Base-by-base conservation (phyloP, 2,113 vertebrate species). In the Hyla sarda region DNA sequence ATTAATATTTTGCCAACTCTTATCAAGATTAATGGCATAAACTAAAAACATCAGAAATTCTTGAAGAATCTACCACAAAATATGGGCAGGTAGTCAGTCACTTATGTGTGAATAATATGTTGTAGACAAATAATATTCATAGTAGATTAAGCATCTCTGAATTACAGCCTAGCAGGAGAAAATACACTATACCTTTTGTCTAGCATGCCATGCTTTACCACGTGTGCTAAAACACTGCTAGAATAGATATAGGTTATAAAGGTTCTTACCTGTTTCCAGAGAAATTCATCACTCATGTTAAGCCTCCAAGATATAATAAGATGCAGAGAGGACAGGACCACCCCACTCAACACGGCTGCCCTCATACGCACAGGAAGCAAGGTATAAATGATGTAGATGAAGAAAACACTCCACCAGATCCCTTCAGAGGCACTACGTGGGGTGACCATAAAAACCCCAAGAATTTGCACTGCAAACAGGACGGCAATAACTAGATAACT, bases 301-400 rank as follows among this genome's bases (percentile, higher is more conserved):
- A 95, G 94, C 56, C 96, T 95, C 97, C 97, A 99, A 85, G 96
- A 93, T 85, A 96, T 95, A 90, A 95, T 89, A 78, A 99, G 92
- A 74, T 98, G 98, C 88, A 98, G 94, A 86, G 91, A 56, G 12
- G 97, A 97, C 28, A 99, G 95, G 87, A 96, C 91, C 5, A 92
- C 92, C n/a, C 97, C 97, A 0, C 97, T 97, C 88, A 98, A 88
- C 89, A 99, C 98, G 0, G 97, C 98, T 0, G 96, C 97, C 11
- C 97, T 91, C 98, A 99, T 99, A 86, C 98, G 92, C 88, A 99
- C 97, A 0, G 97, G 98, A 85, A 99, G 94, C 90, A 99, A 95
- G 0, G 98, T 98, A 92, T 99, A 99, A 91, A 97, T 96, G 93
- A 98, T 97, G 92, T 97, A 99, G 92, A 99, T 97, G 88, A 99